These are phyloP conservation scores for Eupithecia subfuscata DNA, from an alignment of 2,888 invertebrate species.

Conservation along the genomic window DNA sequence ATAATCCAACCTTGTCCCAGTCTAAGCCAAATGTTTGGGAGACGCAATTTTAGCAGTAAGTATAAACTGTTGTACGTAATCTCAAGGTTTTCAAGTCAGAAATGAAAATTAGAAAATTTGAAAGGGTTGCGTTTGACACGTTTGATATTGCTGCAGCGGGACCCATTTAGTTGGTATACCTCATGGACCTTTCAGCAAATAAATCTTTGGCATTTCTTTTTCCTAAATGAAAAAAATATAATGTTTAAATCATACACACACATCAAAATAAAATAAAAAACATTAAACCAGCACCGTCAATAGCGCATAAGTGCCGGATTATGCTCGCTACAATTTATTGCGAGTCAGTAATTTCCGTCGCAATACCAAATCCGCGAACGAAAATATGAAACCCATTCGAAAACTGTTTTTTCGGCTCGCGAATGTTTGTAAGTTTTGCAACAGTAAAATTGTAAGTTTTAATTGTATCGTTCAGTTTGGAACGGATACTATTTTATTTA, in stretches of 20 bases:
- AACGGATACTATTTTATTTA: not conserved
- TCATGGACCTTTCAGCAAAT: conserved; percentile 2
- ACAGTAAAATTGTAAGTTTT: not conserved
- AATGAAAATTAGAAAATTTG: conserved; percentile 20
- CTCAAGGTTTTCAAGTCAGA: conserved; percentile 20
- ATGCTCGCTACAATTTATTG: not conserved
- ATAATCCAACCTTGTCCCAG: conserved; percentile 26
- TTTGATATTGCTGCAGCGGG: conserved; percentile 8
- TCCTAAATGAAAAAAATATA: too few relatives aligned
- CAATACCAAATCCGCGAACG: not conserved
- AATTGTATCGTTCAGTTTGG: not conserved
- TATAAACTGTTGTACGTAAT: conserved; percentile 17
- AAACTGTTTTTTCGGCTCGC: not conserved
- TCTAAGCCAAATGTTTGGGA: conserved; percentile 22
- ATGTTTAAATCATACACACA: not conserved
- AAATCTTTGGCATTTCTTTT: not conserved
- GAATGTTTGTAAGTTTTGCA: not conserved
- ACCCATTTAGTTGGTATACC: not conserved
- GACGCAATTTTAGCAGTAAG: conserved; percentile 22
- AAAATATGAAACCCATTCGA: not conserved
- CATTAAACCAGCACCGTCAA: not conserved
- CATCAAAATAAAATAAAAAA: not conserved
- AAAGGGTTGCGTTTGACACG: conserved; percentile 8
- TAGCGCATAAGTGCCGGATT: not conserved
- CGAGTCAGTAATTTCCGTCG: not conserved